Percentiles rank a stretch among this genome's conserved stretches.
Evolutionary conservation across 2,113 vertebrate species (phyloP).

Genomic region (Tringa solitaria): DNA sequence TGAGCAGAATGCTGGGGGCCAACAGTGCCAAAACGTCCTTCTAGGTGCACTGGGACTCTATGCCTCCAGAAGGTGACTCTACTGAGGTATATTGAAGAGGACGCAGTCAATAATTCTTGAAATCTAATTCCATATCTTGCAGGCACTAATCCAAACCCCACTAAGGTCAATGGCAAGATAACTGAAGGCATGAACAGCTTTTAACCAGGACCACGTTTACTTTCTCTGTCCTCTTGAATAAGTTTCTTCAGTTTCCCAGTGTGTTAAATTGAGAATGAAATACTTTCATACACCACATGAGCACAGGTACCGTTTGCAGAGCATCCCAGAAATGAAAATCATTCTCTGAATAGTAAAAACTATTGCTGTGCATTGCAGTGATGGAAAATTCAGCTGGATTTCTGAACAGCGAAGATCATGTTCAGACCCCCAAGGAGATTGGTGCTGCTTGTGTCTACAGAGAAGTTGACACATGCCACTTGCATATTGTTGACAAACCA

Average conservation of each 20-base stretch:
- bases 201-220: background rate
- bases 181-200: background rate
- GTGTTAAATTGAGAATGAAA: background rate
- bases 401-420: background rate
- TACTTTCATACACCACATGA: background rate
- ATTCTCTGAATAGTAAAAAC: background rate
- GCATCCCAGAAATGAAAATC: background rate
- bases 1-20: background rate
- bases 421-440: background rate
- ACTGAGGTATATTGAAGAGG: background rate
- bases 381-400: background rate
- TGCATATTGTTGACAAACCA: background rate
- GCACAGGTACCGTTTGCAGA: background rate
- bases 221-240: background rate
- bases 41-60: accelerated
- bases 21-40: background rate
- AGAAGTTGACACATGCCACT: background rate
- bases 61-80: background rate
- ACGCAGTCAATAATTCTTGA: background rate
- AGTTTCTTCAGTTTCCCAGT: background rate
- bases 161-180: background rate
- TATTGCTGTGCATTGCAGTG: background rate
- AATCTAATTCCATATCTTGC: background rate
- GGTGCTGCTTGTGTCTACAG: background rate
- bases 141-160: background rate